Percentiles rank a stretch among this genome's conserved stretches.
These are phyloP conservation scores for Orthosia incerta DNA, from an alignment of 2,888 invertebrate genomes.

Conservation along the genomic window DNA sequence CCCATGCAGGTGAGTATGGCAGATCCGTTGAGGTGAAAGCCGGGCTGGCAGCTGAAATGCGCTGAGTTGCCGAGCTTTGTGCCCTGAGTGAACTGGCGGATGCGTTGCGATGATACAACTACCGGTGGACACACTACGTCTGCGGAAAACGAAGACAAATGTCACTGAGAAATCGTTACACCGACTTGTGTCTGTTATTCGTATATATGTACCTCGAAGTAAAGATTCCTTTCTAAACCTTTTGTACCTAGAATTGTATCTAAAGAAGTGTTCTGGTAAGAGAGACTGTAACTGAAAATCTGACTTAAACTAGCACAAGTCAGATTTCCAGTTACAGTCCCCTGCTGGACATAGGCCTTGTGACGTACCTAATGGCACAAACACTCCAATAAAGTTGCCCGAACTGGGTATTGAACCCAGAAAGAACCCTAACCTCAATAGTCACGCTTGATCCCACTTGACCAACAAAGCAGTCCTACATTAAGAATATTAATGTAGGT, in stretches of 20 bases:
- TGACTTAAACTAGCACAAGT: too few species aligned
- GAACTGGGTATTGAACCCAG: too few species aligned
- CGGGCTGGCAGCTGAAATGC: conserved; percentile 95
- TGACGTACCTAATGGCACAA: too few species aligned
- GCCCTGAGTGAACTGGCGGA: conserved; percentile 94
- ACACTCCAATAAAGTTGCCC: too few species aligned
- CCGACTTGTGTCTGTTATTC: not conserved
- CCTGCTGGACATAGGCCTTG: not conserved
- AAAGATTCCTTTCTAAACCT: too few species aligned
- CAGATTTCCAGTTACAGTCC: too few species aligned
- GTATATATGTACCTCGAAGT: not conserved
- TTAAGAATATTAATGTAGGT: not conserved
- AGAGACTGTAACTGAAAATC: too few species aligned
- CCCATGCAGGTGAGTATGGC: conserved; percentile 95
- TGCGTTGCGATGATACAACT: conserved; percentile 91
- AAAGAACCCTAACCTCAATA: too few species aligned
- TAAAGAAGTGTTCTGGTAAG: too few species aligned
- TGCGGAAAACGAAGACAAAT: conserved; percentile 67
- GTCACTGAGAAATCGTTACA: not conserved
- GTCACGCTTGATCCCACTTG: too few species aligned
- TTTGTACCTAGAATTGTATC: too few species aligned
- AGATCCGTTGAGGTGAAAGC: conserved; percentile 95
- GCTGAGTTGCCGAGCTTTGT: conserved; percentile 94
- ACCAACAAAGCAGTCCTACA: not conserved
- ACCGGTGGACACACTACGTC: conserved; percentile 93